Evolutionary conservation across 2,888 invertebrate genomes (phyloP), one percentile per base, ranked within the genome.

Genomic region (Nemotelus nigrinus): DNA sequence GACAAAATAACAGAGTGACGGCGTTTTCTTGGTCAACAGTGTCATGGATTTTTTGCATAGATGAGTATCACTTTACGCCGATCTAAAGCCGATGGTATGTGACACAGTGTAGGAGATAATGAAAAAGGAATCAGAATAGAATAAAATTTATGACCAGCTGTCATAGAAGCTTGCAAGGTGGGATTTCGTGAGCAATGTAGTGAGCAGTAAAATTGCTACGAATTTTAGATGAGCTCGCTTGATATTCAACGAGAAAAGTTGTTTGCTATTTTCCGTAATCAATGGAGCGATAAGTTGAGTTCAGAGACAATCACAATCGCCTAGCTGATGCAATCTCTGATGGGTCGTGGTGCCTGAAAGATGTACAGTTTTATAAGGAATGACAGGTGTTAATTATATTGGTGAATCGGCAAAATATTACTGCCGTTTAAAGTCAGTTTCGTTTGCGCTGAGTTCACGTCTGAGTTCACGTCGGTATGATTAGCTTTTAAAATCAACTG

Each of bases 271-370:
- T 74, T 74, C 63, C 63, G 74, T 74, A 58, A 58, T 48, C 74
- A 63, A 74, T 74, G 74, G 63, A 74, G 60, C 74, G 74, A 74
- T 74, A 74, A 74, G 74, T 74, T 55, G 55, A 74, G 60, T 57
- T 47, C 60, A 74, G 74, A 74, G 74, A 63, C 60, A 74, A 74
- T 60, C 74, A 71, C 25, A 50, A 41, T 50, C 50, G 50, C 68
- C 68, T 48, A 44, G 50, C 25, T 25, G 25, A 25, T 25, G 25
- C 25, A 25, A 25, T 25, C 25, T 25, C 25, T 25, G 25, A 25
- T 25, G 25, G 25, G 25, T 25, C 25, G 25, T 25, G 1, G 25
- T 25, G 25, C 25, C 1, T 25, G 25, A 25, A 25, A 25, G 25
- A 25, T 25, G 25, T 25, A 25, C 25, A 25, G 25, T 25, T 25